phyloP scores from a whole-genome alignment of 2,888 invertebrate genomes.

The Candidula unifasciata region DNA sequence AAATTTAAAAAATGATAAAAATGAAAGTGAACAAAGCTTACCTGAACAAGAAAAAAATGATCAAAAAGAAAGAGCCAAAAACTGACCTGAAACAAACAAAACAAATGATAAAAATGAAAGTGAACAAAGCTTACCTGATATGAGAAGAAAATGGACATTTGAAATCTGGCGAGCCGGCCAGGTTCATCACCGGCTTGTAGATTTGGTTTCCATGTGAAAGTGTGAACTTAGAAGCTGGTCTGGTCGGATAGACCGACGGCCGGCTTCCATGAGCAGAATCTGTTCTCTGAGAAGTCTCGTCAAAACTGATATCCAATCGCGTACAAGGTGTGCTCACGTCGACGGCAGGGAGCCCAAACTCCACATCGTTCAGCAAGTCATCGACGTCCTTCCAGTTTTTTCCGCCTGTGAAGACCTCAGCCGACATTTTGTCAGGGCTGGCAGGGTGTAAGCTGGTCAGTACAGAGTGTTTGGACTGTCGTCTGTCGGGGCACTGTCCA shows the following conservation, averaged over 20 bases:
- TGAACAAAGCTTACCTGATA: slow-evolving; percentile 57
- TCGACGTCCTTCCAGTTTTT: slow-evolving; percentile 57
- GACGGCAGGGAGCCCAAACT: slow-evolving; percentile 72
- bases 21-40: no score
- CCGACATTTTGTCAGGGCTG: slow-evolving; percentile 4
- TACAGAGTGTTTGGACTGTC: slow-evolving; percentile 30
- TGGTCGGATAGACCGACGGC: not conserved
- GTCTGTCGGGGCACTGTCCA: slow-evolving; percentile 12
- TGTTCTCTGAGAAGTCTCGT: slow-evolving; percentile 52
- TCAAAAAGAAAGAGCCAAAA: no score
- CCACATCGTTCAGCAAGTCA: slow-evolving; percentile 68
- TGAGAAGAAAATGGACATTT: slow-evolving; percentile 70
- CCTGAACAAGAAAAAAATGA: no score
- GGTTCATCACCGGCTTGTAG: slow-evolving; percentile 71
- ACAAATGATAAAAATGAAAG: not conserved
- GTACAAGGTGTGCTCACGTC: slow-evolving; percentile 62
- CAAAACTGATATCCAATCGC: slow-evolving; percentile 28
- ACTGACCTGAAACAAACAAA: no score
- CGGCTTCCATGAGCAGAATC: slow-evolving; percentile 11
- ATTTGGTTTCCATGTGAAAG: slow-evolving; percentile 63
- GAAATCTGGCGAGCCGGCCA: slow-evolving; percentile 72
- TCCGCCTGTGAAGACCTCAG: slow-evolving; percentile 4
- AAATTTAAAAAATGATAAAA: no score
- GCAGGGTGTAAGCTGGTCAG: slow-evolving; percentile 48
- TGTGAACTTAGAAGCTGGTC: slow-evolving; percentile 48